Evolutionary conservation across 2,113 vertebrate genomes (phyloP).

Genomic region (Lota lota): DNA sequence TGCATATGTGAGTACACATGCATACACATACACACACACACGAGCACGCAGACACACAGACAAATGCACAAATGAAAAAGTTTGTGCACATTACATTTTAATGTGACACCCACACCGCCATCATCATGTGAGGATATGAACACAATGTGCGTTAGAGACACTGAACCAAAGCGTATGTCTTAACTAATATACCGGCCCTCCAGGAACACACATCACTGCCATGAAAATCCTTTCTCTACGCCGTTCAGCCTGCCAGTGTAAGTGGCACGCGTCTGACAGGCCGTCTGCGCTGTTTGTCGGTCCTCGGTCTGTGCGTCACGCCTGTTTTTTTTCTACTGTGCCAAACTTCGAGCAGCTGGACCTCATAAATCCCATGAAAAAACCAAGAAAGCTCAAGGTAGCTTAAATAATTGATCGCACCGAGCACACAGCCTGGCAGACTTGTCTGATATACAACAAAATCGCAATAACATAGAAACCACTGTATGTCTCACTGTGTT

Average conservation of each 20-base stretch:
- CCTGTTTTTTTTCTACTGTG: slow-evolving; percentile 40
- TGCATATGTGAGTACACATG: neutral
- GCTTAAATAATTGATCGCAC: slow-evolving; percentile 71
- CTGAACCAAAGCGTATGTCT: slow-evolving; percentile 36
- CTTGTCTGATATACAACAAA: slow-evolving; percentile 60
- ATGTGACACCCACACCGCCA: slow-evolving; percentile 15
- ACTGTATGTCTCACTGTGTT: slow-evolving; percentile 20
- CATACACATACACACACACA: neutral
- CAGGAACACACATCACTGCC: neutral
- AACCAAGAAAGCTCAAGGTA: slow-evolving; percentile 62
- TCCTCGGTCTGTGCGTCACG: slow-evolving; percentile 36
- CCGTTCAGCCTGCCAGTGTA: slow-evolving; percentile 29
- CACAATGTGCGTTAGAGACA: slow-evolving; percentile 4
- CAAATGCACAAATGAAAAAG: neutral
- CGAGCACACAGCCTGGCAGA: slow-evolving; percentile 55
- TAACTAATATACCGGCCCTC: neutral
- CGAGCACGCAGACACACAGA: slow-evolving; percentile 3
- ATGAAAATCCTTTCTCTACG: slow-evolving; percentile 32
- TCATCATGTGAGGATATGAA: slow-evolving; percentile 27
- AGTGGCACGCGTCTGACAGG: slow-evolving; percentile 48
- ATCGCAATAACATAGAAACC: slow-evolving; percentile 56
- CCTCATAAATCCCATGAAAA: slow-evolving; percentile 63
- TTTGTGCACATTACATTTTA: slow-evolving; percentile 19
- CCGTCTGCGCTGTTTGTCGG: slow-evolving; percentile 46
- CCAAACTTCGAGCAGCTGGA: slow-evolving; percentile 60